A percentile compares a stretch with the other conserved stretches of the same genome.
phyloP scores from a whole-genome alignment of 2,797 vertebrate genomes.

The Bradypus variegatus region DNA sequence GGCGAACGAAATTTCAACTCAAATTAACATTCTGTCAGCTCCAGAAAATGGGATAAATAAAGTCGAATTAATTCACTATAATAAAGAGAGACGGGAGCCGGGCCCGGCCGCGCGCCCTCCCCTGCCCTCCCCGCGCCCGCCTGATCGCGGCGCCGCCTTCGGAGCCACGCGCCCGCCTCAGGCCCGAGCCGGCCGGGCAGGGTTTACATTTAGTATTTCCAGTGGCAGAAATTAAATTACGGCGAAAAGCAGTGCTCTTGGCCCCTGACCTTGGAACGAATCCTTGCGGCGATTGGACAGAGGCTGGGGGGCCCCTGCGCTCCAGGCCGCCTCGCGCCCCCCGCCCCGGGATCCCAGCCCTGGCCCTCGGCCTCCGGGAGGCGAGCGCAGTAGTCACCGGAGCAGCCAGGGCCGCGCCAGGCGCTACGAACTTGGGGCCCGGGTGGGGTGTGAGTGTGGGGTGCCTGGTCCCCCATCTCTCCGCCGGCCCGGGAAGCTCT shows the following conservation, averaged over 20 bases:
- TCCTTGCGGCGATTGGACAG: constrained; percentile 70
- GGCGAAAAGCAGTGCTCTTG: constrained; percentile 79
- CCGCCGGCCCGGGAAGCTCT: no score
- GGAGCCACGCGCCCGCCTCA: constrained; percentile 89
- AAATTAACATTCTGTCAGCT: constrained; percentile 99
- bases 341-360: neutral
- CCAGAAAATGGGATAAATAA: constrained; percentile 99
- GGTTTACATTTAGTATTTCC: constrained; percentile 96
- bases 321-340: neutral
- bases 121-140: constrained; percentile 81
- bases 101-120: constrained; percentile 68
- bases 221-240: constrained; percentile 84
- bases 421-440: no score
- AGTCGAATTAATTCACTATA: constrained; percentile 98
- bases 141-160: constrained; percentile 96
- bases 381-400: no score
- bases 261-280: constrained; percentile 76
- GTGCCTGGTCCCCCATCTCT: neutral
- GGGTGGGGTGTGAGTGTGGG: neutral
- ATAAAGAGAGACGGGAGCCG: constrained; percentile 83
- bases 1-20: constrained; percentile 98
- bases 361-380: neutral
- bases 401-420: neutral
- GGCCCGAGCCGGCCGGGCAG: constrained; percentile 85
- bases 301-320: neutral